Percentiles rank a stretch among this genome's conserved stretches.
Conservation (phyloP, 1,140 invertebrate species). For the Cryptotermes secundus region DNA sequence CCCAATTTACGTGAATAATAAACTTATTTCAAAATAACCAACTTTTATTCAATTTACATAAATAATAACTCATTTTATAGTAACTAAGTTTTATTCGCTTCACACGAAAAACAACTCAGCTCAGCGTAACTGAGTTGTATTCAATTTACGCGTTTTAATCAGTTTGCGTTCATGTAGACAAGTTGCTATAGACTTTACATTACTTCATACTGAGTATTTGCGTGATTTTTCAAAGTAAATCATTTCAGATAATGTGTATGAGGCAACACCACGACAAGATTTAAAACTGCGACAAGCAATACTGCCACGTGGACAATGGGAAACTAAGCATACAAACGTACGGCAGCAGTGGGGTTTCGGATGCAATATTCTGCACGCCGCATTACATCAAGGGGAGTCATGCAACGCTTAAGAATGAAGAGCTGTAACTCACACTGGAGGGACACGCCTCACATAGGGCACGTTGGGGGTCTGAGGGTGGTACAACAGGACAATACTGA, state of each 20-base stretch:
- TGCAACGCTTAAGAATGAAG: neutral
- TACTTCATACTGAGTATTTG: neutral
- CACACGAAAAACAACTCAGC: too few relatives aligned
- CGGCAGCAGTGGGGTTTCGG: neutral
- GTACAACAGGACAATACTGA: too few relatives aligned
- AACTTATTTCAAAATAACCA: too few relatives aligned
- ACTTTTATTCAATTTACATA: too few relatives aligned
- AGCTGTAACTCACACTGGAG: neutral
- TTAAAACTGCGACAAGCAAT: constrained; percentile 1
- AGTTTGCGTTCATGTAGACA: neutral
- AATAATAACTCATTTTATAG: too few relatives aligned
- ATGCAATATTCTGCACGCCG: neutral
- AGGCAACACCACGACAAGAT: neutral
- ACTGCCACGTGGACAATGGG: neutral
- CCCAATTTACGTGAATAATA: too few relatives aligned
- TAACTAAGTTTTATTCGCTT: too few relatives aligned
- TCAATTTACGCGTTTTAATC: too few relatives aligned
- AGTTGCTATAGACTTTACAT: neutral
- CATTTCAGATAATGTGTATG: neutral
- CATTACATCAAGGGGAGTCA: neutral
- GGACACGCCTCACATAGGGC: neutral
- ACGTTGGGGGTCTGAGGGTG: too few relatives aligned
- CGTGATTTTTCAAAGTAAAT: neutral
- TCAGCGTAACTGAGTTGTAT: too few relatives aligned
- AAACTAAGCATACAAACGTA: neutral